phyloP scores from a whole-genome alignment of 2,113 vertebrate genomes.

The Ardeotis arabs region DNA sequence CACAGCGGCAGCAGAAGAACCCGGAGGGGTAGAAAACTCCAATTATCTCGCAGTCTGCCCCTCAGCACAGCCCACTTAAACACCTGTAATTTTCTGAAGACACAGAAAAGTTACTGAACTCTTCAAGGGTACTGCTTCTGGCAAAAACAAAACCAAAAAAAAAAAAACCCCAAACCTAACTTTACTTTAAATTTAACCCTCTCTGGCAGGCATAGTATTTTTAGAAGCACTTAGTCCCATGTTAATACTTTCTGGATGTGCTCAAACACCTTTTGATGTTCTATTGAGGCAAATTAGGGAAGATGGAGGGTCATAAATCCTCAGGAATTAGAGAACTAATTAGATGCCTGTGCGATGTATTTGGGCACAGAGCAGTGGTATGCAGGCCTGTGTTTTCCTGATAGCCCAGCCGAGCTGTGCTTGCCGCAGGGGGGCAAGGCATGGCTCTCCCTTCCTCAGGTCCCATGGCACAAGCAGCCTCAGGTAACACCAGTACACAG shows the following conservation, averaged over 20 bases:
- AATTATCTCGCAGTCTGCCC: slow-evolving; percentile 46
- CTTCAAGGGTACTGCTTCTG: background rate
- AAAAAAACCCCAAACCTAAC: background rate
- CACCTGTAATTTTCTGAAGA: slow-evolving; percentile 60
- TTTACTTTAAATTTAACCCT: slow-evolving; percentile 6
- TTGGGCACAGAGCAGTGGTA: background rate
- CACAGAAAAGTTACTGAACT: background rate
- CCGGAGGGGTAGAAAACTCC: slow-evolving; percentile 47
- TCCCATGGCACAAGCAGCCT: background rate
- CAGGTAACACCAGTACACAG: background rate
- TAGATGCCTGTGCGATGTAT: background rate
- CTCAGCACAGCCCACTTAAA: background rate
- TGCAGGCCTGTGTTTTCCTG: background rate
- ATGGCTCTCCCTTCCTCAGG: fast-evolving
- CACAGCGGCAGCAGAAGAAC: background rate
- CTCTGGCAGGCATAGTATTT: background rate
- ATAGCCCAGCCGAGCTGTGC: background rate
- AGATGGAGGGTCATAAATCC: slow-evolving; percentile 15
- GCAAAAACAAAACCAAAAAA: background rate
- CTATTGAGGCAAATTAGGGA: background rate
- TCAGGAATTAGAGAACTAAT: background rate
- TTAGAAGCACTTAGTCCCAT: background rate
- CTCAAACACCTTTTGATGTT: background rate
- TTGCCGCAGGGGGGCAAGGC: background rate
- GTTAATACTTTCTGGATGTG: background rate